Conservation (phyloP, 1,140 invertebrate genomes). For the Cotesia vestalis region DNA sequence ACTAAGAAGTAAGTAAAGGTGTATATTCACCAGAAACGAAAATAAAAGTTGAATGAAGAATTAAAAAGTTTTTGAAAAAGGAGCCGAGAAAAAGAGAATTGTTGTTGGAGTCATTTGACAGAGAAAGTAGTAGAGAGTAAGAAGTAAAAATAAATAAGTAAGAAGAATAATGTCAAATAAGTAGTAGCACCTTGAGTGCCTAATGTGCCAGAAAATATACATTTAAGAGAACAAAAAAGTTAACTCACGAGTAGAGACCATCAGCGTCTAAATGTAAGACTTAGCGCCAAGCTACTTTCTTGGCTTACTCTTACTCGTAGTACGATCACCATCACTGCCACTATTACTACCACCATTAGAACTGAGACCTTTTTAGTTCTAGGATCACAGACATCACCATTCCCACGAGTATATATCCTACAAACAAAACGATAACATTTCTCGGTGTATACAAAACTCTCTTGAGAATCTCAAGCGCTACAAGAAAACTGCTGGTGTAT, state of each 20-base stretch:
- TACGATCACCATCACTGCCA: no score
- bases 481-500: background rate
- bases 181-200: slow-evolving; percentile 21
- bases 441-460: slow-evolving; percentile 22
- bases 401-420: slow-evolving; percentile 17
- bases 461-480: slow-evolving; percentile 11
- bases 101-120: slow-evolving; percentile 2
- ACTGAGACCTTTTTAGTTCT: no score
- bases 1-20: slow-evolving; percentile 3
- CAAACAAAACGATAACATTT: slow-evolving; percentile 28
- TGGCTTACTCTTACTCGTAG: background rate
- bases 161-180: slow-evolving; percentile 29
- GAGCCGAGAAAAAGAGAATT: background rate
- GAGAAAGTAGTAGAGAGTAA: no score
- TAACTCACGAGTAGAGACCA: background rate
- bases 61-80: background rate
- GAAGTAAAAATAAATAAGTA: background rate
- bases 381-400: background rate
- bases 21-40: background rate
- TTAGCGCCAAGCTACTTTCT: background rate
- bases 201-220: slow-evolving; percentile 36
- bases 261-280: slow-evolving; percentile 17
- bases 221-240: slow-evolving; percentile 22
- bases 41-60: background rate
- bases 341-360: no score